Conservation (phyloP, 2,888 invertebrate genomes). For the Scelioninae gen. 1 region DNA sequence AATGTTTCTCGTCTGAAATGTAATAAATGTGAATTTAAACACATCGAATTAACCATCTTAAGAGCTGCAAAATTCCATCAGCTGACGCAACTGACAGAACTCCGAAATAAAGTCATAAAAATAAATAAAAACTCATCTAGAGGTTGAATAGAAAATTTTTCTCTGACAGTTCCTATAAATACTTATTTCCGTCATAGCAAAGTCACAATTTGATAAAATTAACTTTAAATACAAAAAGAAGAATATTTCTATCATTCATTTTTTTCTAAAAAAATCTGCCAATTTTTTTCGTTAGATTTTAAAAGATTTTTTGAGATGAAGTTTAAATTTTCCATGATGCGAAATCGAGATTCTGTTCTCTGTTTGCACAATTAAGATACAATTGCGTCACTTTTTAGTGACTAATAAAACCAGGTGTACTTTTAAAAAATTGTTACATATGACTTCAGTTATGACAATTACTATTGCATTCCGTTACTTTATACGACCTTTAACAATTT, state of each 20-base stretch:
- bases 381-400: constrained; percentile 33
- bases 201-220: neutral
- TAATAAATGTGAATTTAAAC: neutral
- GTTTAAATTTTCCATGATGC: neutral
- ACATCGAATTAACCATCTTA: neutral
- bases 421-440: constrained; percentile 11
- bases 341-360: constrained; percentile 1
- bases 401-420: constrained; percentile 25
- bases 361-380: constrained; percentile 38
- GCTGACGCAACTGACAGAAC: constrained; percentile 1
- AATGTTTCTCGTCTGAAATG: too few species aligned
- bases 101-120: constrained; percentile 5
- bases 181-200: neutral
- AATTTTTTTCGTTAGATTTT: neutral
- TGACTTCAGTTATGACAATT: constrained; percentile 4
- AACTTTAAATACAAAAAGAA: neutral
- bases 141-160: neutral
- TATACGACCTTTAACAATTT: constrained; percentile 12
- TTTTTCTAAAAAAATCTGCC: neutral
- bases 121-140: constrained; percentile 15
- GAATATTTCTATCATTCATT: neutral
- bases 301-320: neutral
- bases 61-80: neutral
- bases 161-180: neutral
- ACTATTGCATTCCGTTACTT: constrained; percentile 9